phyloP scores from a whole-genome alignment of 1,140 invertebrate species.

The Bombus vancouverensis region DNA sequence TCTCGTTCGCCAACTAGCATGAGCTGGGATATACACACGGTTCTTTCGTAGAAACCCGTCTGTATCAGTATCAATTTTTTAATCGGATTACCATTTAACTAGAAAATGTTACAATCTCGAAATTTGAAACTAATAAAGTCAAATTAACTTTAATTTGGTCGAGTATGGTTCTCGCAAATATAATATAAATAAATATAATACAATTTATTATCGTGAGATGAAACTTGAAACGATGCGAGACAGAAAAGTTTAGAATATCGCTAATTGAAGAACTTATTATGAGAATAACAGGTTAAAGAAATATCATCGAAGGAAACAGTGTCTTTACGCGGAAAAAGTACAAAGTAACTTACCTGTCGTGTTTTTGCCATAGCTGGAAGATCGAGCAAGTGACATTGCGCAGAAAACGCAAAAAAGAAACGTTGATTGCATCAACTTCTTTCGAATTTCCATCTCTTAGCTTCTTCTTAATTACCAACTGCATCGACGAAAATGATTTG shows the following conservation, averaged over 20 bases:
- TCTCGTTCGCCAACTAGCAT: not conserved
- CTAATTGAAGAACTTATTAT: too few species aligned
- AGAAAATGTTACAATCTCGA: not conserved
- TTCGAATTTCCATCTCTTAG: not conserved
- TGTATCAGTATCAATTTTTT: not conserved
- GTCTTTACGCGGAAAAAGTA: not conserved
- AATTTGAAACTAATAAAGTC: not conserved
- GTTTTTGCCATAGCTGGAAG: not conserved
- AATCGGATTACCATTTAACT: not conserved
- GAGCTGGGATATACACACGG: not conserved
- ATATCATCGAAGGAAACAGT: not conserved
- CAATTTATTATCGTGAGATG: not conserved
- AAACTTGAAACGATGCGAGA: not conserved
- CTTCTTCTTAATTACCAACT: not conserved
- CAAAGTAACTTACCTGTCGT: slow-evolving; percentile 26
- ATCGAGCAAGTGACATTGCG: not conserved
- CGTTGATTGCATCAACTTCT: not conserved
- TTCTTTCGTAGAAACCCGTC: not conserved
- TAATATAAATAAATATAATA: too few species aligned
- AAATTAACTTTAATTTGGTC: not conserved
- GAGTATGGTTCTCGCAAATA: too few species aligned
- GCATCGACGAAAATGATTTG: not conserved
- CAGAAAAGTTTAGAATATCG: not conserved
- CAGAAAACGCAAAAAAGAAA: slow-evolving; percentile 6
- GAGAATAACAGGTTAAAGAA: not conserved